These are phyloP conservation scores for Reticulitermes speratus DNA, from an alignment of 1,140 invertebrate genomes.

Conservation along the genomic window DNA sequence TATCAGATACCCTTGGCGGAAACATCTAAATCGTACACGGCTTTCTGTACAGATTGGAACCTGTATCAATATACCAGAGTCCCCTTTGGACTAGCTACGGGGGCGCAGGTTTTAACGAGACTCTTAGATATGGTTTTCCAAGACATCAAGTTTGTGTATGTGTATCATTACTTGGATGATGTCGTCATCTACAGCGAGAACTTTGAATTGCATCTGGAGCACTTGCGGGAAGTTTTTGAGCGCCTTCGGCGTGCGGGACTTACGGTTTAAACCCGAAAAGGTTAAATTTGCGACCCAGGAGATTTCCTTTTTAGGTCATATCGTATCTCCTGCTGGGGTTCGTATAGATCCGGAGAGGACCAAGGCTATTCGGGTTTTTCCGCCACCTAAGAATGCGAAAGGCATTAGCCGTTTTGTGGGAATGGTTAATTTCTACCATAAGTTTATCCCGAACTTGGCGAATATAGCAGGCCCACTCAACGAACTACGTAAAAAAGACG, in stretches of 20 bases:
- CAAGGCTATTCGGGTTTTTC: background rate
- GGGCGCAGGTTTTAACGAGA: background rate
- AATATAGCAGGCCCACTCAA: background rate
- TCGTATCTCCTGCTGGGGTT: background rate
- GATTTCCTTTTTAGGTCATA: background rate
- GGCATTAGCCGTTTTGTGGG: background rate
- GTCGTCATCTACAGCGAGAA: background rate
- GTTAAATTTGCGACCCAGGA: background rate
- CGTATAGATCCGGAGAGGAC: background rate
- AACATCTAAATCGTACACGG: no score
- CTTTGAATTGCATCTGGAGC: background rate
- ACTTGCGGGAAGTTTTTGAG: background rate
- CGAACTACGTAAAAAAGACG: background rate
- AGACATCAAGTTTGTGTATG: background rate
- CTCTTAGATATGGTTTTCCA: background rate
- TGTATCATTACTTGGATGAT: background rate
- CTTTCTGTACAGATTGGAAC: no score
- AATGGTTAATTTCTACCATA: no score
- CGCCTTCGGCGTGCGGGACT: background rate
- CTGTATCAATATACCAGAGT: background rate
- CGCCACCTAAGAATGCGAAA: background rate
- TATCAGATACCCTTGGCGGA: no score
- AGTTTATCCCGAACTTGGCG: background rate
- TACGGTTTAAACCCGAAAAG: background rate
- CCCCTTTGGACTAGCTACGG: background rate